A percentile compares a stretch with the other conserved stretches of the same genome.
Conservation (phyloP, 2,888 invertebrate species). For the Tromatobia lineatoria region DNA sequence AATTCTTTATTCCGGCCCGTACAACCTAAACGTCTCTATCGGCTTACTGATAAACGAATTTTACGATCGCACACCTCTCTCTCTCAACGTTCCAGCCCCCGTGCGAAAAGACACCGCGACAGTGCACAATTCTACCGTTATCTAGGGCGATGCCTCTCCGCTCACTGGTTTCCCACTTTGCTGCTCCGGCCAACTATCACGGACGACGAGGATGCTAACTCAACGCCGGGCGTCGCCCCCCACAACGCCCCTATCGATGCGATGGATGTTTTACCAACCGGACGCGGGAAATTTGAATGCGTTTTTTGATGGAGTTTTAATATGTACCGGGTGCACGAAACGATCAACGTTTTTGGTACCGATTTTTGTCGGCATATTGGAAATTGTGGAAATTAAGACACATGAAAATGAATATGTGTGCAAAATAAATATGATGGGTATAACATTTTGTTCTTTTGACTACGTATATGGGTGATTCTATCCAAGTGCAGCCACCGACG, state of each 20-base stretch:
- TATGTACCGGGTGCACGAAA: too few relatives aligned
- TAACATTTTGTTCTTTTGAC: too few relatives aligned
- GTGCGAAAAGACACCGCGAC: slow-evolving; percentile 74
- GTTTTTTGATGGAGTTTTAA: neutral
- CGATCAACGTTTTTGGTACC: too few relatives aligned
- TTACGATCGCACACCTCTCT: slow-evolving; percentile 12
- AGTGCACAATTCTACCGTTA: slow-evolving; percentile 83
- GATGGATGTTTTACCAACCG: neutral
- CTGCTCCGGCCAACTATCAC: slow-evolving; percentile 56
- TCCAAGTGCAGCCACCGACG: too few relatives aligned
- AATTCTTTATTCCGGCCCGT: slow-evolving; percentile 3
- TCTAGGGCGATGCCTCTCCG: slow-evolving; percentile 84
- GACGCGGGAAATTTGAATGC: slow-evolving; percentile 44
- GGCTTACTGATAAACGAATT: slow-evolving; percentile 1
- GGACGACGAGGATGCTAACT: slow-evolving; percentile 65
- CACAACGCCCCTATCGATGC: slow-evolving; percentile 33
- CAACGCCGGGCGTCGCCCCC: slow-evolving; percentile 66
- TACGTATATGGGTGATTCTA: too few relatives aligned
- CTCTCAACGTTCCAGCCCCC: slow-evolving; percentile 60
- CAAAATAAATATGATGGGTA: too few relatives aligned
- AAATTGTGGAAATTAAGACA: too few relatives aligned
- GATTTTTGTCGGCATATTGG: too few relatives aligned
- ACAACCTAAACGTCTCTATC: neutral
- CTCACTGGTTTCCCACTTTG: slow-evolving; percentile 75
- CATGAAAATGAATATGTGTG: too few relatives aligned